Evolutionary conservation across 2,797 vertebrate species (phyloP).

Genomic region (Ptychadena robeensis): DNA sequence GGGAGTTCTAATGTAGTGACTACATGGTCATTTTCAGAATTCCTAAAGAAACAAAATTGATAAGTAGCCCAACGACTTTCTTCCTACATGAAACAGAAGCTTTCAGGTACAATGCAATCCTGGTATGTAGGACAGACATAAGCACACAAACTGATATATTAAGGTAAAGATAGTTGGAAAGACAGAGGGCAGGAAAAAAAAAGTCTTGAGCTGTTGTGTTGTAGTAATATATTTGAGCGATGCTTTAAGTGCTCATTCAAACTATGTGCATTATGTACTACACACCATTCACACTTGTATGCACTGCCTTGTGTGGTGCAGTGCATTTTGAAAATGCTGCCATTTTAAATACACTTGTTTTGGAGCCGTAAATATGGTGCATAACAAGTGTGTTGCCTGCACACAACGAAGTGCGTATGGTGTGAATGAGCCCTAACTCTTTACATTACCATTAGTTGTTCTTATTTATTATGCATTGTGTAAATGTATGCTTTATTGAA

Average conservation of each 20-base stretch:
- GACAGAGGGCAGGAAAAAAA: too few species aligned
- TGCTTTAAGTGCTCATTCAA: too few species aligned
- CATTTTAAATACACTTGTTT: too few species aligned
- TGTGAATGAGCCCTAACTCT: not conserved
- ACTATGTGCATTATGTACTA: too few species aligned
- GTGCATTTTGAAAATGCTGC: too few species aligned
- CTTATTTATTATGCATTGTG: not conserved
- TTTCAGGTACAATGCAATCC: not conserved
- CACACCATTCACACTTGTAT: too few species aligned
- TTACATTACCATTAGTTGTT: not conserved
- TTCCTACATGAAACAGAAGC: not conserved
- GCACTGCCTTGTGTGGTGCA: too few species aligned
- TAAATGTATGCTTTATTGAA: not conserved
- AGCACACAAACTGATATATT: not conserved
- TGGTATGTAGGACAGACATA: not conserved
- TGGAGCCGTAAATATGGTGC: too few species aligned
- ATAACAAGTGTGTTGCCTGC: too few species aligned
- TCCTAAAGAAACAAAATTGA: not conserved
- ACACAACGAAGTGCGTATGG: too few species aligned
- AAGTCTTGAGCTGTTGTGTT: too few species aligned
- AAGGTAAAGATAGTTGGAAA: not conserved
- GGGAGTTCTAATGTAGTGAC: not conserved
- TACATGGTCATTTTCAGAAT: not conserved
- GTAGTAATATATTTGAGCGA: too few species aligned
- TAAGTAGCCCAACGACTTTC: not conserved